Evolutionary conservation across 2,888 invertebrate species (phyloP), one percentile per base, ranked within the genome.

Genomic region (Gari tellinella): DNA sequence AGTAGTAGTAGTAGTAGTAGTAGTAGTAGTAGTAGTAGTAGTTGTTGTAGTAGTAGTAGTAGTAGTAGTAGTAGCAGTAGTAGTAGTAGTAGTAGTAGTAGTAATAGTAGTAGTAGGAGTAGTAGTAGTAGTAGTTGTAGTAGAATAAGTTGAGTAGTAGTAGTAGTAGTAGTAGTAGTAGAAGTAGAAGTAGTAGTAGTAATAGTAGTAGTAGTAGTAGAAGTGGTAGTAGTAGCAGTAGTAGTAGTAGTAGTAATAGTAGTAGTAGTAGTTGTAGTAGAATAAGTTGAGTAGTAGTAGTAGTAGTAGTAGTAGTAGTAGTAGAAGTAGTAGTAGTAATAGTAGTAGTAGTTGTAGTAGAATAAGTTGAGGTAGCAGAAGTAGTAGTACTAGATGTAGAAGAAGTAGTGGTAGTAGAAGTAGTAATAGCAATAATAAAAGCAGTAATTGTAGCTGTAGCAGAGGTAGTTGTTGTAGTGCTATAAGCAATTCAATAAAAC

Each of bases 201-300:
- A 40, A 14, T 12, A 40, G 40, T 40, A 12, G 40, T 40, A 40
- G 40, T 40, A 40, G 40, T 40, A 40, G 40, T 40, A 40, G 40
- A 12, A 40, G 40, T 40, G 8, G 40, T 40, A 40, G 40, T 40
- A 40, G 40, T 40, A 40, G 40, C 14, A 40, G 40, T 8, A 12
- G 40, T 40, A 46, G 17, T 46, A 46, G 14, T 15, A 46, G 17
- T 15, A 17, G 17, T 15, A 17, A 17, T 46, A 46, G 46, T 46
- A 46, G 46, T 46, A 46, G 46, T 46, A 46, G 46, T 46, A 15
- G 46, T 17, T 15, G 46, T 46, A n/a, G n/a, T n/a, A n/a, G n/a
- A n/a, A n/a, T n/a, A n/a, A n/a, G n/a, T n/a, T n/a, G n/a, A n/a
- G n/a, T n/a, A n/a, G n/a, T n/a, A n/a, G n/a, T n/a, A n/a, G n/a